Conservation (phyloP, 37 sponge, comb jelly and placozoan genomes). For the Diacarnus erythraeanus region DNA sequence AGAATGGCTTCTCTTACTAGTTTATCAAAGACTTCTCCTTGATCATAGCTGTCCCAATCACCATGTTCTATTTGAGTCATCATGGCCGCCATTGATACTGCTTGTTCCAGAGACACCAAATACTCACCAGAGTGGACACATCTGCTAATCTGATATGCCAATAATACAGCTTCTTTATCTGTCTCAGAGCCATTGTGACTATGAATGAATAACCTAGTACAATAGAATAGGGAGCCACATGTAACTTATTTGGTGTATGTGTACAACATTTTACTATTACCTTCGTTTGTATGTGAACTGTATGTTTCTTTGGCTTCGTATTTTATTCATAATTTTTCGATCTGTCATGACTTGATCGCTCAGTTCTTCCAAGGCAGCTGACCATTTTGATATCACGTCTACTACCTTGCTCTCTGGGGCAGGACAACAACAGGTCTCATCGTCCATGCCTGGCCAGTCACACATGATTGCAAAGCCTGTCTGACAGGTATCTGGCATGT, state of each 20-base stretch:
- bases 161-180: conserved; percentile 38
- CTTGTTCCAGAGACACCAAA: conserved; percentile 17
- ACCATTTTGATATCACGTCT: conserved; percentile 61
- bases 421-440: conserved; percentile 28
- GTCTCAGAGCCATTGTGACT: conserved; percentile 32
- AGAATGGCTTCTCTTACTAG: conserved; percentile 25
- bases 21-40: neutral
- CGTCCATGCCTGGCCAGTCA: conserved; percentile 78
- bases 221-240: too few species aligned
- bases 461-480: conserved; percentile 70
- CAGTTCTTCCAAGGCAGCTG: conserved; percentile 34
- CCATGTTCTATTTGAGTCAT: conserved; percentile 67
- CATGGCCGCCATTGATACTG: conserved; percentile 39
- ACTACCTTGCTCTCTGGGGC: conserved; percentile 44
- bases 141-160: conserved; percentile 56
- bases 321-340: neutral
- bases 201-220: too few species aligned
- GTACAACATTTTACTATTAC: neutral
- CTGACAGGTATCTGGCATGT: conserved; percentile 23
- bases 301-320: conserved; percentile 23
- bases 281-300: conserved; percentile 40
- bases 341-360: neutral
- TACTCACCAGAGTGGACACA: conserved; percentile 29
- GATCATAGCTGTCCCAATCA: conserved; percentile 8
- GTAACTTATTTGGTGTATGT: neutral